Evolutionary conservation across 2,797 vertebrate species (phyloP).

Genomic region (Gymnodraco acuticeps): DNA sequence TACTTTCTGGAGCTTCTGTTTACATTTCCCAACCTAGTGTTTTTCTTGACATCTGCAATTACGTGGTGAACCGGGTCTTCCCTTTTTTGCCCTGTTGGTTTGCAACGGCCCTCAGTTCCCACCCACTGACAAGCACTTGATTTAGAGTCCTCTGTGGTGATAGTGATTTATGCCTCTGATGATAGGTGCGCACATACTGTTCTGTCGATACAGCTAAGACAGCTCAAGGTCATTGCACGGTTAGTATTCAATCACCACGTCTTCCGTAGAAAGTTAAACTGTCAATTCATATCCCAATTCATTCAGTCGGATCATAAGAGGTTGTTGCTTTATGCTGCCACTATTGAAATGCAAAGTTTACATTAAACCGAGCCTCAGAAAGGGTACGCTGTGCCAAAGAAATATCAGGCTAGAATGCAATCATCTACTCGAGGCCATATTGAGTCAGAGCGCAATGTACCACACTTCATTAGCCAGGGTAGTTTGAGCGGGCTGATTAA

Average conservation of each 20-base stretch:
- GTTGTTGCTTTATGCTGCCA: constrained; percentile 42
- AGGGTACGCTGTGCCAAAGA: constrained; percentile 41
- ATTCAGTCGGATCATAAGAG: constrained; percentile 64
- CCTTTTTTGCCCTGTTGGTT: constrained; percentile 65
- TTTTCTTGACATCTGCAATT: constrained; percentile 79
- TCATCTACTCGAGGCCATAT: constrained; percentile 65
- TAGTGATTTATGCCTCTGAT: constrained; percentile 80
- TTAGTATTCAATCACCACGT: constrained; percentile 71
- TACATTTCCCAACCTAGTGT: constrained; percentile 75
- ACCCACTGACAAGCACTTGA: constrained; percentile 77
- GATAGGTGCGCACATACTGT: constrained; percentile 82
- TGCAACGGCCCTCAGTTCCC: constrained; percentile 59
- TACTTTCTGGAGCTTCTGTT: constrained; percentile 69
- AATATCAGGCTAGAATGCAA: constrained; percentile 60
- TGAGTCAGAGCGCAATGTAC: constrained; percentile 61
- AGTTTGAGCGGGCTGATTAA: constrained; percentile 70
- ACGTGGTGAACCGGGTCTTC: constrained; percentile 68
- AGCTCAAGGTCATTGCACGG: constrained; percentile 75
- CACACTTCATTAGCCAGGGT: constrained; percentile 74
- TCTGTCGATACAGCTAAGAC: constrained; percentile 75
- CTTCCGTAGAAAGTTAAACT: constrained; percentile 65
- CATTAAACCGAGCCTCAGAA: constrained; percentile 37
- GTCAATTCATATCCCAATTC: constrained; percentile 50
- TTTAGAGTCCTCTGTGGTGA: constrained; percentile 71
- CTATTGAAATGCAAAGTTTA: constrained; percentile 56